phyloP scores from a whole-genome alignment of 92 coral and sea anemone genomes.

The Hydrozoanthus gracilis region DNA sequence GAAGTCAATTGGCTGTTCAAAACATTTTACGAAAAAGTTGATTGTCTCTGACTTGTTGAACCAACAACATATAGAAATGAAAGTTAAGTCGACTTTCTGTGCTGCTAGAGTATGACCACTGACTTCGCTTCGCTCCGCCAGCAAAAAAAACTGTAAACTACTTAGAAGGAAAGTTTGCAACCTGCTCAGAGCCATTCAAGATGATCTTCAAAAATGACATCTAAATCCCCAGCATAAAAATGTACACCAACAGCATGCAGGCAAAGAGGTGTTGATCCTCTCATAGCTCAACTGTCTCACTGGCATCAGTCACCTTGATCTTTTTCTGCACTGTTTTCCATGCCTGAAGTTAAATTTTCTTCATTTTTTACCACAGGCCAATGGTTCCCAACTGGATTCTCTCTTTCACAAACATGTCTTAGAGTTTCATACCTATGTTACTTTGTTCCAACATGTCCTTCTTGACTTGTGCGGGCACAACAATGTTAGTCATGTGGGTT shows the following conservation, averaged over 20 bases:
- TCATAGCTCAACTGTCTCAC: slow-evolving; percentile 36
- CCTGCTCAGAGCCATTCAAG: too few relatives aligned
- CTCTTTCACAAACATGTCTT: not conserved
- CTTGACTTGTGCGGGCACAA: not conserved
- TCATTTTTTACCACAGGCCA: not conserved
- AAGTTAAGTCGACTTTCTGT: too few relatives aligned
- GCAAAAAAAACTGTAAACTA: too few relatives aligned
- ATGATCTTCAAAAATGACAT: too few relatives aligned
- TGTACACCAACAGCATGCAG: slow-evolving; percentile 40
- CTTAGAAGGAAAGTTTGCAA: too few relatives aligned
- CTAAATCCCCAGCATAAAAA: too few relatives aligned
- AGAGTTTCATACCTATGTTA: not conserved
- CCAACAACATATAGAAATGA: too few relatives aligned
- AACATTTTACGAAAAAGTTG: too few relatives aligned
- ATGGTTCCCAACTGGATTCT: not conserved
- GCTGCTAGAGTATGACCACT: too few relatives aligned
- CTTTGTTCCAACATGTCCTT: not conserved
- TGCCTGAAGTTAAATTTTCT: slow-evolving; percentile 1
- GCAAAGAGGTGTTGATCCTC: slow-evolving; percentile 34
- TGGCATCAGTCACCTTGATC: slow-evolving; percentile 20
- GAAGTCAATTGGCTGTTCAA: too few relatives aligned
- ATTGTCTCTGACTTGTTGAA: too few relatives aligned
- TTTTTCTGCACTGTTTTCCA: slow-evolving; percentile 20
- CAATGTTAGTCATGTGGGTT: not conserved
- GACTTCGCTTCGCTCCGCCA: too few relatives aligned